These are phyloP conservation scores for Drosophila leontia DNA, from an alignment of 1,140 invertebrate genomes.

Conservation along the genomic window DNA sequence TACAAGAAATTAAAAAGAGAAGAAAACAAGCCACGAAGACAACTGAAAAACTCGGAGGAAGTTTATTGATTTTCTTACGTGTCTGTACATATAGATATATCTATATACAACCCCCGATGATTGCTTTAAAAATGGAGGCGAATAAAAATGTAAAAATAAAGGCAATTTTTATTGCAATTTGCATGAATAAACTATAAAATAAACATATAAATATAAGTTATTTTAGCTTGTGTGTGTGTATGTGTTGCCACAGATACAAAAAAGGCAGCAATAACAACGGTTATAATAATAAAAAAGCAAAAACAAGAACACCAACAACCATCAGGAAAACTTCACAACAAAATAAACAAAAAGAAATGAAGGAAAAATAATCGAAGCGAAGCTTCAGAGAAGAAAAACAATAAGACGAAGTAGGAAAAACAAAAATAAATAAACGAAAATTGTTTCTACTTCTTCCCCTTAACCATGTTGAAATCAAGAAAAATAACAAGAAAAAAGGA, in stretches of 20 bases:
- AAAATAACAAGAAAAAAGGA: slow-evolving; percentile 76
- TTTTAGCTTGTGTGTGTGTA: slow-evolving; percentile 9
- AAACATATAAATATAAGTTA: slow-evolving; percentile 83
- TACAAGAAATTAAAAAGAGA: slow-evolving; percentile 75
- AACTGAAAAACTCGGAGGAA: slow-evolving; percentile 56
- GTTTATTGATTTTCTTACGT: slow-evolving; percentile 77
- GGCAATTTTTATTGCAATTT: slow-evolving; percentile 83
- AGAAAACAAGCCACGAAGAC: slow-evolving; percentile 19
- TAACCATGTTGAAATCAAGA: slow-evolving; percentile 59
- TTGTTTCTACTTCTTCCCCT: slow-evolving; percentile 46
- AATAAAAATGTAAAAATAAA: slow-evolving; percentile 76
- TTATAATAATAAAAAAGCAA: slow-evolving; percentile 24
- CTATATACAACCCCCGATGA: slow-evolving; percentile 10
- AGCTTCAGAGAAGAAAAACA: slow-evolving; percentile 40
- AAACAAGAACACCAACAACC: slow-evolving; percentile 18
- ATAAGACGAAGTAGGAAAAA: slow-evolving; percentile 56
- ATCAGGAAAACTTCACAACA: slow-evolving; percentile 35
- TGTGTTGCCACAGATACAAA: slow-evolving; percentile 74
- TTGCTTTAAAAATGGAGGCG: slow-evolving; percentile 57
- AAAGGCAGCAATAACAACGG: slow-evolving; percentile 17
- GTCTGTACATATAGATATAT: neutral
- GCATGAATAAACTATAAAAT: slow-evolving; percentile 84
- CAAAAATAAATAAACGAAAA: slow-evolving; percentile 59
- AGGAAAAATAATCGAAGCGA: slow-evolving; percentile 68
- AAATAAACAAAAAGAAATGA: slow-evolving; percentile 64